Conservation (phyloP, 1,140 invertebrate genomes). For the Macrobrachium nipponense region DNA sequence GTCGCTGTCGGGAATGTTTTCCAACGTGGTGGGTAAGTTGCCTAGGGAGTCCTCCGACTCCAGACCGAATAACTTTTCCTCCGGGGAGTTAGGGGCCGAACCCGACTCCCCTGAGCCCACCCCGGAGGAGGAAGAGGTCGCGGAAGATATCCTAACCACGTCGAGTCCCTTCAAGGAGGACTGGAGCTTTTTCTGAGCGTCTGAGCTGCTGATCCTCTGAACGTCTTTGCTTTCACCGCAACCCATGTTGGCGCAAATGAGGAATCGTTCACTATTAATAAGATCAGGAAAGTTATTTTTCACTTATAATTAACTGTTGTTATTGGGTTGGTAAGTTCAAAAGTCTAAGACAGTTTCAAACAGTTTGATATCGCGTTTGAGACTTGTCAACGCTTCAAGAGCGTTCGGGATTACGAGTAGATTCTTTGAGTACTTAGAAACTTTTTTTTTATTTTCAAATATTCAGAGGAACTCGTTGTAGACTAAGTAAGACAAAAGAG, state of each 20-base stretch:
- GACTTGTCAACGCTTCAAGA: no score
- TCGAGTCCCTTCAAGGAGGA: constrained; percentile 39
- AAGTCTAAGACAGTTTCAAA: no score
- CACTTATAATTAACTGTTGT: not conserved
- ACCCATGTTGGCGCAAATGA: constrained; percentile 36
- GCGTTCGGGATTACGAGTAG: no score
- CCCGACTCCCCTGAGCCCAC: not conserved
- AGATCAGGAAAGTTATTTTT: no score
- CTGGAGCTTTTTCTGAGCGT: constrained; percentile 49
- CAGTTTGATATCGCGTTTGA: no score
- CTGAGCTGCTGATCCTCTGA: constrained; percentile 23
- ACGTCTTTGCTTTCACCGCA: constrained; percentile 52
- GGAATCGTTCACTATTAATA: not conserved
- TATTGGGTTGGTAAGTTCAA: not conserved
- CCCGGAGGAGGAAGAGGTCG: constrained; percentile 29
- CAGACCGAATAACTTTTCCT: constrained; percentile 3
- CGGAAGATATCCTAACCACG: constrained; percentile 39
- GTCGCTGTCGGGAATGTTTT: constrained; percentile 55
- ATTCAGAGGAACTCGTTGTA: not conserved
- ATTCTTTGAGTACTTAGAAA: no score
- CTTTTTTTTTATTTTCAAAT: no score
- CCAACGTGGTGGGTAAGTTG: constrained; percentile 36
- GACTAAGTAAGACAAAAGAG: not conserved
- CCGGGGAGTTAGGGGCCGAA: constrained; percentile 38
- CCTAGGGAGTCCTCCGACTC: constrained; percentile 4